phyloP scores from a whole-genome alignment of 2,888 invertebrate genomes.

The Scaptomyza parva region DNA sequence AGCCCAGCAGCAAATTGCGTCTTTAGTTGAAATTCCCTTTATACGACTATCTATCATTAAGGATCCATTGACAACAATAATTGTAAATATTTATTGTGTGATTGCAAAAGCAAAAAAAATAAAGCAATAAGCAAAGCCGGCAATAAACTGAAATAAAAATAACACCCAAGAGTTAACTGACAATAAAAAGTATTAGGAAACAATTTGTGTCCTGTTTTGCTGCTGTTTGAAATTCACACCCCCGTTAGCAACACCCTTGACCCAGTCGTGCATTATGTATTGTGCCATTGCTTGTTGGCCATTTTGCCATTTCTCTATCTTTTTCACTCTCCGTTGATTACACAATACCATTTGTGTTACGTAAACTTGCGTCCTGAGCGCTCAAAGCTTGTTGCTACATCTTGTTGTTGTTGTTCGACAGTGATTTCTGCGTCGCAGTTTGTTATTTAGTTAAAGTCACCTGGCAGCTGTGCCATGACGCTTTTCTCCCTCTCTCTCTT shows the following conservation, averaged over 20 bases:
- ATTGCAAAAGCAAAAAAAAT: slow-evolving; percentile 6
- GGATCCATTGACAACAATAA: background rate
- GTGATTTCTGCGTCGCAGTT: slow-evolving; percentile 64
- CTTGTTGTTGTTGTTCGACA: slow-evolving; percentile 14
- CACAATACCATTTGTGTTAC: slow-evolving; percentile 73
- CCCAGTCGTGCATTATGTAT: slow-evolving; percentile 42
- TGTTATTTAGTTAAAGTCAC: slow-evolving; percentile 32
- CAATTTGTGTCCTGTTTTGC: background rate
- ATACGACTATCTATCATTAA: background rate
- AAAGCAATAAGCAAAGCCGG: slow-evolving; percentile 1
- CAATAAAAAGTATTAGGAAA: background rate
- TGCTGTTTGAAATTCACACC: background rate
- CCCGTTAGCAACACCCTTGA: slow-evolving; percentile 40
- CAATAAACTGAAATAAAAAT: slow-evolving; percentile 23
- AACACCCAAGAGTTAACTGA: slow-evolving; percentile 25
- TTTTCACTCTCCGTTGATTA: slow-evolving; percentile 53
- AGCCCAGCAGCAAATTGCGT: slow-evolving; percentile 47
- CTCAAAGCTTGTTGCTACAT: slow-evolving; percentile 38
- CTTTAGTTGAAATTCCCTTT: slow-evolving; percentile 16
- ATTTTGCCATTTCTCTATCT: slow-evolving; percentile 13
- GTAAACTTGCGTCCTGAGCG: slow-evolving; percentile 66
- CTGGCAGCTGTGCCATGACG: slow-evolving; percentile 40
- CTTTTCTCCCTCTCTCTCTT: background rate
- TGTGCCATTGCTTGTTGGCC: background rate
- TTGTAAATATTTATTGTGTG: slow-evolving; percentile 41